phyloP scores from a whole-genome alignment of 2,888 invertebrate species.

The Xestia sexstrigata region DNA sequence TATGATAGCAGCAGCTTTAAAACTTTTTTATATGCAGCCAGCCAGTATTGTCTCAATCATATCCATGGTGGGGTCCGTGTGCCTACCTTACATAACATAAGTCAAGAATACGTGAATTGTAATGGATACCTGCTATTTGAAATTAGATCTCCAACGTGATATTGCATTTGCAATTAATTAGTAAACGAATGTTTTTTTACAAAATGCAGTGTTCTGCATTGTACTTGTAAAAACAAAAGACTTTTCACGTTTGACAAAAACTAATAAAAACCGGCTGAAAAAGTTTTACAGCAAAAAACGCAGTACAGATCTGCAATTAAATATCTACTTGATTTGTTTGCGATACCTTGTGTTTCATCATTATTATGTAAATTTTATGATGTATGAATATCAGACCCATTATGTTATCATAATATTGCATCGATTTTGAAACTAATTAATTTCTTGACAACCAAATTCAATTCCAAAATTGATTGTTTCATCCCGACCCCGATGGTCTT shows the following conservation, averaged over 20 bases:
- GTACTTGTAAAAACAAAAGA: conserved; percentile 45
- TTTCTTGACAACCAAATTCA: conserved; percentile 10
- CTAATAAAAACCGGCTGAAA: conserved; percentile 24
- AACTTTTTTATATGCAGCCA: not conserved
- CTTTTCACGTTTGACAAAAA: conserved; percentile 16
- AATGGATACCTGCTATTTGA: conserved; percentile 36
- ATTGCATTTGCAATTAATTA: conserved; percentile 7
- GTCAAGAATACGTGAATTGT: conserved; percentile 17
- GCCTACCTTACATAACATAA: not conserved
- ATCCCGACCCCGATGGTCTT: not conserved
- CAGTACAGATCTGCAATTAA: not conserved
- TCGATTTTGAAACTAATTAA: not conserved
- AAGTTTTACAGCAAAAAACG: conserved; percentile 6
- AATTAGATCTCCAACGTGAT: conserved; percentile 42
- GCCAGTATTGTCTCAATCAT: conserved; percentile 2
- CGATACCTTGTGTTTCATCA: not conserved
- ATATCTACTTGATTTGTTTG: not conserved
- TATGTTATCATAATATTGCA: not conserved
- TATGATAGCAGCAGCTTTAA: too few relatives aligned
- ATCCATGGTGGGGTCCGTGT: too few relatives aligned
- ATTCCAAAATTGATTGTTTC: not conserved
- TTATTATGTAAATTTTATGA: not conserved
- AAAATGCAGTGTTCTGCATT: conserved; percentile 44
- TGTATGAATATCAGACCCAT: not conserved
- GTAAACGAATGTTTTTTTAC: conserved; percentile 30